Evolutionary conservation across 2,888 invertebrate genomes (phyloP).

Genomic region (Acronicta alni): DNA sequence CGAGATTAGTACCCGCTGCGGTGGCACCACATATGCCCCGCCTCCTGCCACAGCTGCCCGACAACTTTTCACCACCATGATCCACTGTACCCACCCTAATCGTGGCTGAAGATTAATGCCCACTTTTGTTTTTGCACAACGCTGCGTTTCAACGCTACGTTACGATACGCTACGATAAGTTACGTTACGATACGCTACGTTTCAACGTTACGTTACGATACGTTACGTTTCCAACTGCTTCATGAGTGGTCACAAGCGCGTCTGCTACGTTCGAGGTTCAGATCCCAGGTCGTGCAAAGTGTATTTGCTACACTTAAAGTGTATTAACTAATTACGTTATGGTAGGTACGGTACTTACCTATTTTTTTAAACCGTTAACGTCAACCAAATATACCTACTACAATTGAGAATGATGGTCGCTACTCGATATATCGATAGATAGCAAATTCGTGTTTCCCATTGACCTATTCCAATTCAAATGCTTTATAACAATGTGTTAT

Average conservation of each 20-base stretch:
- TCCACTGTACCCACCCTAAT: slow-evolving; percentile 18
- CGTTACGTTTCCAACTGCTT: too few species aligned
- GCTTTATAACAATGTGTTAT: slow-evolving; percentile 1
- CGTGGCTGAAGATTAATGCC: slow-evolving; percentile 2
- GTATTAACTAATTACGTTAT: too few species aligned
- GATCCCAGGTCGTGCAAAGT: too few species aligned
- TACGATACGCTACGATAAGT: too few species aligned
- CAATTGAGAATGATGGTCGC: background rate
- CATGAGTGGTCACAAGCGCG: too few species aligned
- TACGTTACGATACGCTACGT: background rate
- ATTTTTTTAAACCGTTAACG: too few species aligned
- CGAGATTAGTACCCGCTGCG: slow-evolving; percentile 77
- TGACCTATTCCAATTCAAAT: slow-evolving; percentile 21
- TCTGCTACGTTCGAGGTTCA: too few species aligned
- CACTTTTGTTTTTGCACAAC: slow-evolving; percentile 8
- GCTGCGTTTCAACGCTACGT: background rate
- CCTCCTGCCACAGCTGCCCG: slow-evolving; percentile 32
- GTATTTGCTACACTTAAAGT: too few species aligned
- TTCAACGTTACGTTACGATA: too few species aligned
- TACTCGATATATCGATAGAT: slow-evolving; percentile 8
- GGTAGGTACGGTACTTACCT: too few species aligned
- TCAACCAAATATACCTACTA: background rate
- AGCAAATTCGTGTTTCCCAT: slow-evolving; percentile 16
- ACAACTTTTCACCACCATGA: slow-evolving; percentile 60
- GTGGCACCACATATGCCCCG: slow-evolving; percentile 66